A percentile compares a stretch with the other conserved stretches of the same genome.
These are phyloP conservation scores for Hyppa rectilinea DNA, from an alignment of 2,888 invertebrate genomes.

Conservation along the genomic window DNA sequence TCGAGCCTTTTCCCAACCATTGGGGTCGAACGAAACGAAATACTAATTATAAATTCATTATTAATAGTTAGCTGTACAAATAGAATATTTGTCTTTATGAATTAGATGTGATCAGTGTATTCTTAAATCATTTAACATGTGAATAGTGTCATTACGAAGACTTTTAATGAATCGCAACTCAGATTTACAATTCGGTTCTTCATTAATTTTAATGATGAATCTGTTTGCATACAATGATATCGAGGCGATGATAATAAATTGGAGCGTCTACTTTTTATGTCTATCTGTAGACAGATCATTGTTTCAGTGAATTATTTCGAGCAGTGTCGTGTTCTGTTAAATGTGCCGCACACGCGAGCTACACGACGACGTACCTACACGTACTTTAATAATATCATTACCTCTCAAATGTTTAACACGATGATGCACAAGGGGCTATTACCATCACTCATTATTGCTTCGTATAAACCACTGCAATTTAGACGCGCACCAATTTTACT, in stretches of 20 bases:
- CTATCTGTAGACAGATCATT: conserved; percentile 1
- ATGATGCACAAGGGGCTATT: conserved; percentile 73
- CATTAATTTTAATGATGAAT: conserved; percentile 15
- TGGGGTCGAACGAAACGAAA: too few species aligned
- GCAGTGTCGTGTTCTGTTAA: conserved; percentile 27
- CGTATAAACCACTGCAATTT: conserved; percentile 78
- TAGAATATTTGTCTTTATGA: conserved; percentile 36
- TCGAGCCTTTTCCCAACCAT: too few species aligned
- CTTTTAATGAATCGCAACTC: conserved; percentile 8
- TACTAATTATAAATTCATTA: conserved; percentile 51
- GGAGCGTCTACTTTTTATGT: conserved; percentile 10
- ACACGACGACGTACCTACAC: conserved; percentile 9
- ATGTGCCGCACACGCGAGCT: conserved; percentile 18
- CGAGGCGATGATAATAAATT: conserved; percentile 24
- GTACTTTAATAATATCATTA: conserved; percentile 69
- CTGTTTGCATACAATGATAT: conserved; percentile 4
- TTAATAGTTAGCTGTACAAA: conserved; percentile 39
- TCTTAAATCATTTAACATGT: conserved; percentile 19
- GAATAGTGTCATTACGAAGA: not conserved
- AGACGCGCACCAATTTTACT: conserved; percentile 73
- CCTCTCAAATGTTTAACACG: conserved; percentile 72
- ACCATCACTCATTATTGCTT: conserved; percentile 71
- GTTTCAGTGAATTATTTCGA: conserved; percentile 30
- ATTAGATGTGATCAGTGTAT: conserved; percentile 31
- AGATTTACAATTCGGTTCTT: not conserved